These are phyloP conservation scores for Cryptophagus acutangulus DNA, from an alignment of 2,888 invertebrate species.

Conservation along the genomic window DNA sequence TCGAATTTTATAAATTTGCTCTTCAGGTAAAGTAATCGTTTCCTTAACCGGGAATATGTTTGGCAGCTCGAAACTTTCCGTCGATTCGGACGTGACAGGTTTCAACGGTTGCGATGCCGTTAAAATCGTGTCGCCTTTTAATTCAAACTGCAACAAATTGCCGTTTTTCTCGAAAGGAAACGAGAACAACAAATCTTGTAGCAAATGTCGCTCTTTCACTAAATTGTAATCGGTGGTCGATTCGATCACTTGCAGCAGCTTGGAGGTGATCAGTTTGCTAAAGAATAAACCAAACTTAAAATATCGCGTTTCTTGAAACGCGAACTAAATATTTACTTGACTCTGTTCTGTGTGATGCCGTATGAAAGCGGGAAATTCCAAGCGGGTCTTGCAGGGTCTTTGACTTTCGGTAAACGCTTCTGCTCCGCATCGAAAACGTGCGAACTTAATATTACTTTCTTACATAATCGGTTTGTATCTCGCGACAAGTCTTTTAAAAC, in stretches of 20 bases:
- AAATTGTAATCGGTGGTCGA: constrained; percentile 54
- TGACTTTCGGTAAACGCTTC: constrained; percentile 67
- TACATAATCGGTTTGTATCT: constrained; percentile 57
- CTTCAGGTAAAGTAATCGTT: constrained; percentile 60
- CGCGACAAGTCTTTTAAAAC: constrained; percentile 50
- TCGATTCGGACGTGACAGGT: constrained; percentile 50
- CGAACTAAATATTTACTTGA: constrained; percentile 29
- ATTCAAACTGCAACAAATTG: constrained; percentile 60
- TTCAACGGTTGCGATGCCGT: constrained; percentile 59
- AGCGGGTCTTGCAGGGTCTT: constrained; percentile 65
- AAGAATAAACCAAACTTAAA: constrained; percentile 36
- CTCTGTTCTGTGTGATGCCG: constrained; percentile 67
- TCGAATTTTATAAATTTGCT: constrained; percentile 59
- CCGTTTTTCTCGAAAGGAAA: constrained; percentile 58
- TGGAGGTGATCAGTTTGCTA: constrained; percentile 62
- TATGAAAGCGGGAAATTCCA: constrained; percentile 66
- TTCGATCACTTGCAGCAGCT: constrained; percentile 65
- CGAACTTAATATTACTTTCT: constrained; percentile 59
- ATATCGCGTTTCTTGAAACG: background rate
- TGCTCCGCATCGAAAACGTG: constrained; percentile 75
- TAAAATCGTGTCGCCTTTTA: constrained; percentile 62
- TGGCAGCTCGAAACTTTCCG: constrained; percentile 57
- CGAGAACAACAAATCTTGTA: constrained; percentile 57
- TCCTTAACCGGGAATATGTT: constrained; percentile 70
- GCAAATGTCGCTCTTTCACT: constrained; percentile 53